These are phyloP conservation scores for Paedocypris sp. DNA, from an alignment of 2,113 vertebrate genomes.

Conservation along the genomic window DNA sequence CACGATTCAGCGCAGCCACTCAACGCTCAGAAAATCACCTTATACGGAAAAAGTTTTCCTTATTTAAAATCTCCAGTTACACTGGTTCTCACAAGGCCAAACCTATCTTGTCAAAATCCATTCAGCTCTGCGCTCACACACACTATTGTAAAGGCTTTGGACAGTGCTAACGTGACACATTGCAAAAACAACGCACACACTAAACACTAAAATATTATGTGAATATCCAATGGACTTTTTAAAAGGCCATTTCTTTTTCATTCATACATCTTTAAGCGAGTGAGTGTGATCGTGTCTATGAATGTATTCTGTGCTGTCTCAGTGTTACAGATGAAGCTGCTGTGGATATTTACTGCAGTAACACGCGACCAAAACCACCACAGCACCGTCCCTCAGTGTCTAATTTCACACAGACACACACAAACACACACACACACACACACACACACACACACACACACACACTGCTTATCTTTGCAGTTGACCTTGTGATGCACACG, in stretches of 20 bases:
- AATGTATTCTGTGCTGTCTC: constrained; percentile 5
- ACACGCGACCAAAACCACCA: constrained; percentile 56
- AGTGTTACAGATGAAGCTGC: constrained; percentile 74
- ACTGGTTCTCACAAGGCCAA: constrained; percentile 3
- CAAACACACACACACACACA: constrained; percentile 62
- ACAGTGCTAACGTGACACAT: neutral
- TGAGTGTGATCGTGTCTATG: too few species aligned
- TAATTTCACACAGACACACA: constrained; percentile 59
- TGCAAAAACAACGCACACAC: constrained; percentile 1
- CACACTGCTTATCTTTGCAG: constrained; percentile 64
- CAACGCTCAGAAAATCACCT: neutral
- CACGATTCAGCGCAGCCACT: neutral
- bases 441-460: constrained; percentile 59
- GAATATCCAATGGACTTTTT: too few species aligned
- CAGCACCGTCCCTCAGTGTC: constrained; percentile 31
- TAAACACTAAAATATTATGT: neutral
- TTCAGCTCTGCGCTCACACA: constrained; percentile 7
- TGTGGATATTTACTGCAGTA: constrained; percentile 75
- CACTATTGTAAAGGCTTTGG: neutral
- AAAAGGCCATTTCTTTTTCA: neutral
- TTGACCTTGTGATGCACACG: constrained; percentile 63
- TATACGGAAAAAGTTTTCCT: neutral
- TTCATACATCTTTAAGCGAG: neutral
- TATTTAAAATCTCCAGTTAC: constrained; percentile 5
- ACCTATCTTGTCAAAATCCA: constrained; percentile 12